Conservation (phyloP, 2,797 vertebrate genomes). For the Ctenopoma multispine region DNA sequence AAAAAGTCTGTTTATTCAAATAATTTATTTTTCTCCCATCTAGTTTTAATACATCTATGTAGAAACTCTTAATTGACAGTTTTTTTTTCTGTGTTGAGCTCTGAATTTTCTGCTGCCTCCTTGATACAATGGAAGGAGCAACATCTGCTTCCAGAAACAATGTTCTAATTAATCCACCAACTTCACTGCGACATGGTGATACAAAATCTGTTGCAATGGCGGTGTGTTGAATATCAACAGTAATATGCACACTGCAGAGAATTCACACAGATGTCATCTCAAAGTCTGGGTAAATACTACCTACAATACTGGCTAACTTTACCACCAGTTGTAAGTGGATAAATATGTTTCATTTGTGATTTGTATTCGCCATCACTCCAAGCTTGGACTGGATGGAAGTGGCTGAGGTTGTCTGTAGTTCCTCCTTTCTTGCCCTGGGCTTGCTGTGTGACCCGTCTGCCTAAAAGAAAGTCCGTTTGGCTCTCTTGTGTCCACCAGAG, state of each 20-base stretch:
- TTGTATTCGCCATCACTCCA: constrained; percentile 26
- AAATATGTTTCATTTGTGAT: constrained; percentile 16
- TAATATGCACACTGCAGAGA: background rate
- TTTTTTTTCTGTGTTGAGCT: background rate
- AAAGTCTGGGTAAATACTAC: background rate
- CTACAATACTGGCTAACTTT: background rate
- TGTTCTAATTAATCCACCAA: background rate
- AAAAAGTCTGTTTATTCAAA: background rate
- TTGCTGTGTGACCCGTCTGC: constrained; percentile 39
- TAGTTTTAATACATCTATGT: background rate
- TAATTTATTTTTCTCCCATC: background rate
- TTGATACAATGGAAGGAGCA: background rate
- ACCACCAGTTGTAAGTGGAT: background rate
- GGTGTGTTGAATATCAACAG: background rate
- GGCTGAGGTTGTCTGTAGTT: constrained; percentile 39
- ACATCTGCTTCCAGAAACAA: background rate
- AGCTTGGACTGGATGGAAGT: constrained; percentile 16
- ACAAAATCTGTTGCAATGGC: background rate
- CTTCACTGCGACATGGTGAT: background rate
- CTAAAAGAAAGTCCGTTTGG: constrained; percentile 38
- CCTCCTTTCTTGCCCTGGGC: constrained; percentile 36
- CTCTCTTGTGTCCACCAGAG: constrained; percentile 52
- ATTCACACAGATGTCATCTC: background rate
- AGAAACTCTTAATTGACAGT: background rate
- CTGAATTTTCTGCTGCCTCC: background rate